phyloP scores from a whole-genome alignment of 2,888 invertebrate genomes.

The Heliconius erato region DNA sequence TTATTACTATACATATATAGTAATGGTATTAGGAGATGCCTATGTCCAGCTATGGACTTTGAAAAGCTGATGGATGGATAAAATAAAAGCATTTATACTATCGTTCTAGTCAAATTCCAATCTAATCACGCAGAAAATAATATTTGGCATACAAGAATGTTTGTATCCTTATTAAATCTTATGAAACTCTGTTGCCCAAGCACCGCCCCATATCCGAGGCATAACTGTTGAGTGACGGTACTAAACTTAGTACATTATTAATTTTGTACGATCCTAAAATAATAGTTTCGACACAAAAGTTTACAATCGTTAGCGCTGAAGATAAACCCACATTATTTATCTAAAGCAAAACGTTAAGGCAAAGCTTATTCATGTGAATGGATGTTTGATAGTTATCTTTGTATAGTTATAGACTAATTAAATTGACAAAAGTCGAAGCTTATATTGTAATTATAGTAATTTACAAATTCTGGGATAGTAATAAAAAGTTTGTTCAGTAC shows the following conservation, averaged over 20 bases:
- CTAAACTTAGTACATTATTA: not conserved
- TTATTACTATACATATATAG: no score
- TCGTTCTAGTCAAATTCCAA: no score
- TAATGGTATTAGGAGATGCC: no score
- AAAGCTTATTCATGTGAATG: not conserved
- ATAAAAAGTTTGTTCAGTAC: no score
- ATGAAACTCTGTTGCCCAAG: not conserved
- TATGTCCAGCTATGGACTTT: no score
- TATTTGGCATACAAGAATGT: no score
- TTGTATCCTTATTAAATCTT: not conserved
- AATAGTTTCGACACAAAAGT: not conserved
- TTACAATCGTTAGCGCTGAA: not conserved
- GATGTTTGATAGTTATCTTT: not conserved
- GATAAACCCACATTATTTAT: slow-evolving; percentile 9
- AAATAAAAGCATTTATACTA: no score
- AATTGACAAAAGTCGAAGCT: no score
- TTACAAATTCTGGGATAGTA: no score
- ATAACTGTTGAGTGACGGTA: not conserved
- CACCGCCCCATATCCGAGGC: not conserved
- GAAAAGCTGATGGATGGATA: no score
- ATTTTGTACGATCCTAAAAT: slow-evolving; percentile 3
- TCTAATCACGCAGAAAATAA: no score
- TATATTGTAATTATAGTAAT: no score
- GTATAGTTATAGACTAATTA: not conserved
- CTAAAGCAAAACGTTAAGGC: not conserved